Base-by-base conservation (phyloP, 1,140 invertebrate genomes). In the Drosophila sp. region DNA sequence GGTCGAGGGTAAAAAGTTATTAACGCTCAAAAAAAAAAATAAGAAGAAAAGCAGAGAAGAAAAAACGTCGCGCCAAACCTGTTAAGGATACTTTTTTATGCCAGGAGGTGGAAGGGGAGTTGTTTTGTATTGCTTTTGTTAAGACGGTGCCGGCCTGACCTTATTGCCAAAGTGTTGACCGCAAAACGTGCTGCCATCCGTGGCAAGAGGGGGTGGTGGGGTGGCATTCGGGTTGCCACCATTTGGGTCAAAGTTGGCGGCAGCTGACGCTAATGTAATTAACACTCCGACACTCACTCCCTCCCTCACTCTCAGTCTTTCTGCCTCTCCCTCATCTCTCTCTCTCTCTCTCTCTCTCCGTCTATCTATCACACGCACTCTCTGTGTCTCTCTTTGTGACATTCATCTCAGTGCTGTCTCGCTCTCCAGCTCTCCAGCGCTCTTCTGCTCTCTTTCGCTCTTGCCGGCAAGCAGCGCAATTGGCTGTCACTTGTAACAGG, bases 151-250 rank as follows among this genome's bases (percentile, higher is more conserved):
- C 14, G 21, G 48, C 13, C 45, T 82, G 81, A 75, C 82, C 81
- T 81, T 65, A 78, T 87, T 82, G 80, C 72, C 13, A 86, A 86
- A 82, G 78, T 86, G 82, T 86, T 87, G 66, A 86, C 81, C 81
- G 82, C 82, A 87, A 72, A 80, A 72, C 64, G 70, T 64, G 64
- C 53, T 46, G 72, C 14, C 11, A 25, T 29, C 13, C 2, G 2
- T 5, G 41, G 29, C 8, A 46, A 29, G 34, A 36, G 57, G 14
- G n/a, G 9, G 9, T 9, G 45, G 13, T 7, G 5, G 14, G 41
- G 36, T 9, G 21, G 57, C 16, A 4, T 16, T 18, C 8, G 16
- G 40, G 9, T 27, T 9, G 46, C 16, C 65, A 43, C 14, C 56
- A 73, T 73, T 67, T 69, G 58, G 78, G 81, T 86, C 82, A 78